Percentiles rank a stretch among this genome's conserved stretches.
Conservation (phyloP, 2,888 invertebrate genomes). For the Mimumesa dahlbomi region DNA sequence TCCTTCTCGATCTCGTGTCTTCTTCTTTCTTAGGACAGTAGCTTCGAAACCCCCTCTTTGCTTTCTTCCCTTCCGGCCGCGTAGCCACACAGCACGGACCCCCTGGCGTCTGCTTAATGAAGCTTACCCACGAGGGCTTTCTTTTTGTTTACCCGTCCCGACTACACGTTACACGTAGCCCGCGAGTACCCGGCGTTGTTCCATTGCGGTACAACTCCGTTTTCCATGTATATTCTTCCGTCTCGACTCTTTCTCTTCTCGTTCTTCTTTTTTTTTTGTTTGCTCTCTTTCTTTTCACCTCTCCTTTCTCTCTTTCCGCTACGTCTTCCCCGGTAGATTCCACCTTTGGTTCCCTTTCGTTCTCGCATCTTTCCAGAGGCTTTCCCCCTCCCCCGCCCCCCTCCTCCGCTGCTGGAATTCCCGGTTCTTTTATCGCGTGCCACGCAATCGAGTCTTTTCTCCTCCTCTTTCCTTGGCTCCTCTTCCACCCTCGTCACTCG, state of each 20-base stretch:
- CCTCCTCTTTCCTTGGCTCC: constrained; percentile 3
- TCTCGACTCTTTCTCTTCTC: constrained; percentile 17
- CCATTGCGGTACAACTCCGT: constrained; percentile 42
- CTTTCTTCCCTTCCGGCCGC: constrained; percentile 7
- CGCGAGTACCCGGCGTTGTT: constrained; percentile 52
- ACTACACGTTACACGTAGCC: constrained; percentile 55
- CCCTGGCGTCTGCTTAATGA: constrained; percentile 76
- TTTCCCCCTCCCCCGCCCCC: constrained; percentile 23
- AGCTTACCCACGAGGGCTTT: constrained; percentile 73
- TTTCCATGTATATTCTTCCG: not conserved
- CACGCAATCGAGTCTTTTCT: constrained; percentile 31
- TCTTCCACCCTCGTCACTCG: not conserved
- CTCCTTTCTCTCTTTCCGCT: not conserved
- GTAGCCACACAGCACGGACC: constrained; percentile 41
- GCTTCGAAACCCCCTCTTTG: not conserved
- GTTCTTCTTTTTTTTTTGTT: constrained; percentile 12
- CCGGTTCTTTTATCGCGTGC: constrained; percentile 36
- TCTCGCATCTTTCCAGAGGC: constrained; percentile 20
- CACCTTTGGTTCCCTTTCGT: constrained; percentile 17
- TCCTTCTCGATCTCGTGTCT: constrained; percentile 29
- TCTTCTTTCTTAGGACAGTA: constrained; percentile 6
- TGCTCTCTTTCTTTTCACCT: constrained; percentile 6
- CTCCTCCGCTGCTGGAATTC: no score
- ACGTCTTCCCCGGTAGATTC: not conserved
- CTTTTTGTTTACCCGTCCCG: constrained; percentile 67